These are phyloP conservation scores for Ardeotis arabs DNA, from an alignment of 2,113 vertebrate species.

Conservation along the genomic window DNA sequence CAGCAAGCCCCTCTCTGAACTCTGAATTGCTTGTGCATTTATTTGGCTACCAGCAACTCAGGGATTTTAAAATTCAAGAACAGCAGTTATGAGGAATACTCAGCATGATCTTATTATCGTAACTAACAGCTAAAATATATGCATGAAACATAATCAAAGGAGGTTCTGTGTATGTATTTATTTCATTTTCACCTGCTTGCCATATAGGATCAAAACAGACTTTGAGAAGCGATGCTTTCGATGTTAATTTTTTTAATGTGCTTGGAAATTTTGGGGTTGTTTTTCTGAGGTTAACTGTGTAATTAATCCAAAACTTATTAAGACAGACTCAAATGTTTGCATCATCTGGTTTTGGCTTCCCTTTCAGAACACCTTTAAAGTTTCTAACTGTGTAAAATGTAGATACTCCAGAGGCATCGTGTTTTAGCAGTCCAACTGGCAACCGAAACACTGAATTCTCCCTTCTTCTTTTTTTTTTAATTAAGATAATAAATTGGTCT, in stretches of 20 bases:
- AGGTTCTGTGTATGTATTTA: not conserved
- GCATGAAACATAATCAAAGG: not conserved
- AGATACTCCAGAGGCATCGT: slow-evolving; percentile 20
- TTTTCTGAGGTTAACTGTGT: slow-evolving; percentile 11
- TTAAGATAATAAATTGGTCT: slow-evolving; percentile 99
- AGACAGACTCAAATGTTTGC: not conserved
- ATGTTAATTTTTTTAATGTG: not conserved
- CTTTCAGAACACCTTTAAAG: not conserved
- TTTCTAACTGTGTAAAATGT: not conserved
- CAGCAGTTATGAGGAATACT: not conserved
- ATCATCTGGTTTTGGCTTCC: not conserved
- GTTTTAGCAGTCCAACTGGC: slow-evolving; percentile 54
- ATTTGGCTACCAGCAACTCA: not conserved
- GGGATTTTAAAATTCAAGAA: not conserved
- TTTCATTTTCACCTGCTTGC: not conserved
- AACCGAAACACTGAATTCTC: slow-evolving; percentile 74
- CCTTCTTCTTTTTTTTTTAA: slow-evolving; percentile 81
- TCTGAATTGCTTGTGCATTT: not conserved
- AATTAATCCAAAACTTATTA: not conserved
- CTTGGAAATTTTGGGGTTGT: not conserved
- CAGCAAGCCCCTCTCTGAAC: not conserved
- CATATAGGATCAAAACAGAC: not conserved
- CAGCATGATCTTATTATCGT: not conserved
- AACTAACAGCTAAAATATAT: not conserved
- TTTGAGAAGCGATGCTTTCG: not conserved